Percentiles rank a stretch among this genome's conserved stretches.
Conservation (phyloP, 2,113 vertebrate species). For the Nanorana parkeri region DNA sequence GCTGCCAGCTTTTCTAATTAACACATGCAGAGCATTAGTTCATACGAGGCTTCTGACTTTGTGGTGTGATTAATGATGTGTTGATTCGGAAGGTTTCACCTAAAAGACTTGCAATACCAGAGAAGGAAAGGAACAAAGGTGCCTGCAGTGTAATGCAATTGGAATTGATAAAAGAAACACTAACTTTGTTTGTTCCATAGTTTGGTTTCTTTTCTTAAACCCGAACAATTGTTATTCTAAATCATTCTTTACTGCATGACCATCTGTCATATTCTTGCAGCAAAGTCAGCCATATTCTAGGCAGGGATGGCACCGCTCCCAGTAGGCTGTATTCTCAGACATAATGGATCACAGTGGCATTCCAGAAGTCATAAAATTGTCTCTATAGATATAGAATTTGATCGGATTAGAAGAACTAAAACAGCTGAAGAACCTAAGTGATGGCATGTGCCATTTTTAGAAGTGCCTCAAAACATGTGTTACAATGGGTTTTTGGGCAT, state of each 20-base stretch:
- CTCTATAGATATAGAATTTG: too few species aligned
- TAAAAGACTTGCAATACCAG: slow-evolving; percentile 4
- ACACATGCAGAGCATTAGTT: slow-evolving; percentile 12
- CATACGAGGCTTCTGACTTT: not conserved
- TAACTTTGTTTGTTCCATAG: not conserved
- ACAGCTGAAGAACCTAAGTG: too few species aligned
- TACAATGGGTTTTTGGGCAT: too few species aligned
- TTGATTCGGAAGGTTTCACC: slow-evolving; percentile 29
- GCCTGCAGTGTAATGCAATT: not conserved
- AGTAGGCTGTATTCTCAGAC: not conserved
- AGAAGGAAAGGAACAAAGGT: not conserved
- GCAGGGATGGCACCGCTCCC: not conserved
- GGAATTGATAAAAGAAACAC: not conserved
- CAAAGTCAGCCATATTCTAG: not conserved
- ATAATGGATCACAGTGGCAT: too few species aligned
- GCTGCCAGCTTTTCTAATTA: slow-evolving; percentile 42
- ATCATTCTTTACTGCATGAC: too few species aligned
- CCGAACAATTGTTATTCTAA: not conserved
- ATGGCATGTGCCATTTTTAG: too few species aligned
- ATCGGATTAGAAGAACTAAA: too few species aligned
- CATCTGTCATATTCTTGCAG: not conserved
- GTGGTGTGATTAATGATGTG: slow-evolving; percentile 37
- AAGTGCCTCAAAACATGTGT: too few species aligned
- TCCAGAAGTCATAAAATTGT: too few species aligned
- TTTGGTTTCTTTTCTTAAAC: not conserved